phyloP scores from a whole-genome alignment of 2,888 invertebrate genomes.

The Euzetes globulus region DNA sequence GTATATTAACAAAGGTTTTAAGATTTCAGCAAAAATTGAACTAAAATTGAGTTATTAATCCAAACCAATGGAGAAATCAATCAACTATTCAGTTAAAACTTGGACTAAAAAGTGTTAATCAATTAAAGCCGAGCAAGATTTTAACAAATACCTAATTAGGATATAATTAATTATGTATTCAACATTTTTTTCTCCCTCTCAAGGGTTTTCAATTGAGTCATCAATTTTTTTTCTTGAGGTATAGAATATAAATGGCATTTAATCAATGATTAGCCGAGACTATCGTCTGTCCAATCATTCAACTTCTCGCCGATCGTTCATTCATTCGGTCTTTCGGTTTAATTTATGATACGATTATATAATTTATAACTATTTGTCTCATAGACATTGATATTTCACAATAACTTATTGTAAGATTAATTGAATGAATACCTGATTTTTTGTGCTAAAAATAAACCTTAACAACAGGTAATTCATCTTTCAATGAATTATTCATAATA shows the following conservation, averaged over 20 bases:
- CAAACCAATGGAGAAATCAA: too few relatives aligned
- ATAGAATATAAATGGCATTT: background rate
- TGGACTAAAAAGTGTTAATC: too few relatives aligned
- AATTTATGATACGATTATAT: background rate
- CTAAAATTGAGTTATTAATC: too few relatives aligned
- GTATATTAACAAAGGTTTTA: too few relatives aligned
- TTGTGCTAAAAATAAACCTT: background rate
- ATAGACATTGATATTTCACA: background rate
- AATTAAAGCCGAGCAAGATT: too few relatives aligned
- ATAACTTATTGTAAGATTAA: background rate
- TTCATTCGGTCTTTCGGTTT: background rate
- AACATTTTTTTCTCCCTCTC: background rate
- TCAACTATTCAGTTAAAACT: too few relatives aligned
- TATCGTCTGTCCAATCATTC: background rate
- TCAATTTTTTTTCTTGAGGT: background rate
- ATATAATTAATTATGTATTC: background rate
- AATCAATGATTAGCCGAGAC: background rate
- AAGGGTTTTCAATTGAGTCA: background rate
- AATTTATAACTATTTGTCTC: background rate
- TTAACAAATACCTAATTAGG: background rate
- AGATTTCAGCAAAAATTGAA: too few relatives aligned
- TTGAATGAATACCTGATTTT: background rate
- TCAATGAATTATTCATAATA: background rate
- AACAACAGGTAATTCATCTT: slow-evolving; percentile 1
- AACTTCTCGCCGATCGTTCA: background rate